Evolutionary conservation across 2,797 vertebrate genomes (phyloP).

Genomic region (Myoxocephalus aenaeus): DNA sequence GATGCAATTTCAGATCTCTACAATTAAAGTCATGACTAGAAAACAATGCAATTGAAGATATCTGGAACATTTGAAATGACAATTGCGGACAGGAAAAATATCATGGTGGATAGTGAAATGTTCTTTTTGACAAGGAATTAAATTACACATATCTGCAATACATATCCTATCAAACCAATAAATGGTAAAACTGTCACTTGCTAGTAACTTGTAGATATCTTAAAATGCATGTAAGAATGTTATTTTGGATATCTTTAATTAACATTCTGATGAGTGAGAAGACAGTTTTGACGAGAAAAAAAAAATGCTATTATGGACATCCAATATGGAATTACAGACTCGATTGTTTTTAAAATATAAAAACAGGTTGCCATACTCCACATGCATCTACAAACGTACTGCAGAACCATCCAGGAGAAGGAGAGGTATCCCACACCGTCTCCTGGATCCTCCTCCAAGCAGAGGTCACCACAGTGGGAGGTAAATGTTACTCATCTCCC

Average conservation of each 20-base stretch:
- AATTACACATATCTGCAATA: no score
- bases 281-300: not conserved
- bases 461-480: constrained; percentile 37
- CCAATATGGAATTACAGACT: no score
- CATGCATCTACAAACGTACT: no score
- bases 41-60: no score
- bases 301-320: no score
- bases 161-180: not conserved
- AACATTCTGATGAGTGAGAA: not conserved
- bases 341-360: no score
- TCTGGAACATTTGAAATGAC: not conserved
- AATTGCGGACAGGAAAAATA: not conserved
- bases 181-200: not conserved
- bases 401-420: no score
- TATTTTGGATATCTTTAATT: not conserved
- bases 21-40: no score
- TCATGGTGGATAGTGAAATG: not conserved
- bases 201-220: not conserved
- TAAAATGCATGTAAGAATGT: not conserved
- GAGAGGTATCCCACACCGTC: constrained; percentile 8
- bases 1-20: no score
- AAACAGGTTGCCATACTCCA: no score
- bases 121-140: no score
- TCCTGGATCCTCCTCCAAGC: not conserved
- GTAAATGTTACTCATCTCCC: constrained; percentile 48